Base-by-base conservation (phyloP, 64 coral and sea anemone species). In the Astreopora myriophthalma region DNA sequence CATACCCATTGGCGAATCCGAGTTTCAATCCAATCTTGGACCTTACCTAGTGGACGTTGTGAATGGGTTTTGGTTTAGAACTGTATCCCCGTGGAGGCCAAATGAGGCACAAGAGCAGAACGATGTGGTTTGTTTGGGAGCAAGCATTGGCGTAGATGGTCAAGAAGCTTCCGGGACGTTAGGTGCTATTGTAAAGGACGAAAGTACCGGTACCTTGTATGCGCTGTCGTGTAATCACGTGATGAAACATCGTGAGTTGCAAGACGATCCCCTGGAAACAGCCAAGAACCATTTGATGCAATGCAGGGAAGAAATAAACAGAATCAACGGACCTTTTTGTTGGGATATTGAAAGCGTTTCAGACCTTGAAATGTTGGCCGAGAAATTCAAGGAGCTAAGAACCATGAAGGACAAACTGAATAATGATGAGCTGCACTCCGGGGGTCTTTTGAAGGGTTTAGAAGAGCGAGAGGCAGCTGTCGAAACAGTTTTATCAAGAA, bases 151-250 rank as follows among this genome's bases (percentile, higher is more conserved):
- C 11, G 69, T 74, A 19, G 1, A 30, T 28, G 69, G 48, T 11
- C 5, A 74, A n/a, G 24, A 71, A 30, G 39, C 22, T 27, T n/a
- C 26, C 0, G 85, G 64, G 28, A 74, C 85, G 12, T 26, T 87
- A 29, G 69, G 85, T 33, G 68, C 66, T 7, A 36, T 73, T 73
- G 22, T 87, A 40, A 34, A 64, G 32, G 60, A 66, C 31, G 24
- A 34, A 30, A 29, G 51, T 20, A 28, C 25, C 11, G 34, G 61
- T 38, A 88, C 1, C 1, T 35, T 49, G 1, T 88, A 73, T 55
- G 11, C 26, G 44, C 74, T 89, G 1, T 79, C 73, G 6, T 75
- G 70, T 73, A 42, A 88, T 61, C 86, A 88, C 34, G 86, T 88
- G 13, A 38, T 88, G 38, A 73, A 75, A 33, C 85, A 40, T 24